Base-by-base conservation (phyloP, 2,113 vertebrate species). In the Laterallus jamaicensis region DNA sequence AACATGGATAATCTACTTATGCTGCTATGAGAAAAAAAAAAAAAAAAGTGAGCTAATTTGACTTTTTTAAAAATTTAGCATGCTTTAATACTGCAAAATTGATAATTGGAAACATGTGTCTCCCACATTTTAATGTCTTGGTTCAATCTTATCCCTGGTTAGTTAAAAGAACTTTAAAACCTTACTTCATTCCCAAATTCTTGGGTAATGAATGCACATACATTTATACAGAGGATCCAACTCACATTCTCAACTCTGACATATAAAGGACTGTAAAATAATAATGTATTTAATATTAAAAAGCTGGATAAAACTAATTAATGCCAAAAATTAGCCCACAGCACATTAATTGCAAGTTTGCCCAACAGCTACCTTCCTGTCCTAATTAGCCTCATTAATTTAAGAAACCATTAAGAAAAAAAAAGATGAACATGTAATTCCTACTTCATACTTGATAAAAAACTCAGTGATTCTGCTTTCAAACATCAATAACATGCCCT, bases 271-370 rank as follows among this genome's bases (percentile, higher is more conserved):
- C 31, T 75, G 40, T 22, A 89, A 90, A 92, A 68, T 60, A 93
- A 82, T 84, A 60, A 12, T 58, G 84, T 88, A 84, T 86, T 94
- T 92, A 88, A 47, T 84, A 81, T 67, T 85, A 2, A 28, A 86
- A 93, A 77, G 14, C 52, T 77, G 79, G 31, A 60, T 74, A 83
- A 95, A 93, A 84, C 62, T 93, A 86, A 95, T 88, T 91, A 93
- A 91, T 84, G 58, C 10, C 47, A 86, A 93, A 96, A 94, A 81
- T 90, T 93, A 93, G 60, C 94, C 86, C 56, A 88, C 26, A 90
- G 82, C 68, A 91, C 40, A 67, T 62, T 94, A 96, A 95, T 88
- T 92, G 84, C 47, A 92, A 70, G 54, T 64, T 89, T 90, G 70
- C 86, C 90, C 78, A 95, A 91, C 78, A 92, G 73, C 80, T 84